Base-by-base conservation (phyloP, 2,888 invertebrate species). In the Cephus spinipes region DNA sequence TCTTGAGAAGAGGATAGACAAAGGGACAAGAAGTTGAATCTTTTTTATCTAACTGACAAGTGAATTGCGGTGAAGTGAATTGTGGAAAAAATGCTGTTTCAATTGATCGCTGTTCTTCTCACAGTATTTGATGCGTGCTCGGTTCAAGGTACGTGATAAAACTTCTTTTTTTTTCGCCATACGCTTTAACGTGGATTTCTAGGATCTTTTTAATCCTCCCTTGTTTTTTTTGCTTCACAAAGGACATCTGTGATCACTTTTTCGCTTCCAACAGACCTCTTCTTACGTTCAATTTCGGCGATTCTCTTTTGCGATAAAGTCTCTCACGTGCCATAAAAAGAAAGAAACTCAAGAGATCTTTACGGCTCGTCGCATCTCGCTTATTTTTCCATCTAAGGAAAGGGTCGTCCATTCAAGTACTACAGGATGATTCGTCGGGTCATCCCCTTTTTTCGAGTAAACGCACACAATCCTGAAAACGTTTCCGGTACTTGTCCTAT, bases 11-110 rank as follows among this genome's bases (percentile, higher is more conserved):
- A 40, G 9, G 9, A 23, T 6, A 55, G 15, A 36, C 12, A 55
- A 4, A 55, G 15, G 40, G 55, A 55, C 55, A 55, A 23, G 55
- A 1, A 55, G 23, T 23, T 23, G 23, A 55, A 55, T 55, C 55
- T 55, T 55, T 40, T 55, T 55, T 23, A 55, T 55, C 55, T 55
- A 55, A 55, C 55, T 55, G 55, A 55, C 55, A 55, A 55, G 55
- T 55, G 55, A 55, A 15, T 55, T 55, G 23, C 55, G 55, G 55
- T 71, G 71, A 71, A 71, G 71, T 71, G 71, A 71, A 71, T 31
- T 71, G 81, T 86, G 84, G 85, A 85, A 86, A 89, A 88, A 87
- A 89, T 89, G 89, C 85, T 88, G 88, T 85, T 89, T 87, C 87
- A 86, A 81, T 85, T 87, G 83, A 81, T 88, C 81, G 77, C 79